These are phyloP conservation scores for Glaucomys volans DNA, from an alignment of 2,113 vertebrate species.

Conservation along the genomic window DNA sequence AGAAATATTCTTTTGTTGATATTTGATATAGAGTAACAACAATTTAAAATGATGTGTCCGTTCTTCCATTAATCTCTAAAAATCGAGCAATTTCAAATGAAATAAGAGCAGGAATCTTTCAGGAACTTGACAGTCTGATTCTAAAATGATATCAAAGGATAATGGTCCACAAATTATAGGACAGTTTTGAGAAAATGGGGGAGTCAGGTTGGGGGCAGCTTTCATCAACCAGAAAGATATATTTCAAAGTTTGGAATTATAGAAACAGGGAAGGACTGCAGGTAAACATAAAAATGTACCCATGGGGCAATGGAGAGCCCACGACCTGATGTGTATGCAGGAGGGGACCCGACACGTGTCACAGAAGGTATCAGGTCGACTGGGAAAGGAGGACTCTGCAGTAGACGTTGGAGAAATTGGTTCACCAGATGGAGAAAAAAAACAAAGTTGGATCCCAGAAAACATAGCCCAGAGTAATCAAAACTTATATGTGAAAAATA, in stretches of 20 bases:
- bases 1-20: not conserved
- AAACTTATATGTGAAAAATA: not conserved
- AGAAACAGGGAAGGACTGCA: not conserved
- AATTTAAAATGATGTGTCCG: not conserved
- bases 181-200: not conserved
- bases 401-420: not conserved
- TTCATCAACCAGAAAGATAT: not conserved
- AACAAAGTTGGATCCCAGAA: not conserved
- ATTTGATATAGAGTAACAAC: not conserved
- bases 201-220: not conserved
- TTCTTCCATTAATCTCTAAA: not conserved
- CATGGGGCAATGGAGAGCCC: not conserved
- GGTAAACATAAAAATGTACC: not conserved
- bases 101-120: not conserved
- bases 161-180: not conserved
- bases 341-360: not conserved
- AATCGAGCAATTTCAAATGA: not conserved
- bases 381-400: not conserved
- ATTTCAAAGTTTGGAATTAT: not conserved
- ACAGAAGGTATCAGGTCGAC: not conserved
- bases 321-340: too few relatives aligned
- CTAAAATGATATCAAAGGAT: slow-evolving; percentile 23
- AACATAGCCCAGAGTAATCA: not conserved
- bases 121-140: not conserved
- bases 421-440: not conserved